Conservation (phyloP, 2,888 invertebrate species). For the Archaeoteleia sp. region DNA sequence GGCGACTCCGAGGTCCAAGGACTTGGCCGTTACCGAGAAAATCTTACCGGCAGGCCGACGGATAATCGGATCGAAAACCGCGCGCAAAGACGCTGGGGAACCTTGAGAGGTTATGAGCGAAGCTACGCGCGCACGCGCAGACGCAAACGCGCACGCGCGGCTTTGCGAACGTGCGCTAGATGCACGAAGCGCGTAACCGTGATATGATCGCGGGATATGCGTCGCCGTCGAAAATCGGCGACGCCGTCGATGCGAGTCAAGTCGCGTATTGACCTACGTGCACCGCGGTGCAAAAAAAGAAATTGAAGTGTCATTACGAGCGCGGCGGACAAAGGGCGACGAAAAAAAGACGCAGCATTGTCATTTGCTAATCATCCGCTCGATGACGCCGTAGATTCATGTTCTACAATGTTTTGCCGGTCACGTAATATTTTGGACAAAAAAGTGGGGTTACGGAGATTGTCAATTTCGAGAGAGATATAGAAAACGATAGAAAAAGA, state of each 20-base stretch:
- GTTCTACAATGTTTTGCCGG: constrained; percentile 39
- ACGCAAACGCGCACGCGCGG: constrained; percentile 17
- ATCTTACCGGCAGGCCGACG: constrained; percentile 60
- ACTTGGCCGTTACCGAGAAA: constrained; percentile 71
- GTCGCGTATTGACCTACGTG: constrained; percentile 24
- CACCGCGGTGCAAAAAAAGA: constrained; percentile 30
- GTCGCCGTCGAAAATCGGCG: no score
- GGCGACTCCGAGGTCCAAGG: constrained; percentile 70
- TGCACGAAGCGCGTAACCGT: constrained; percentile 17
- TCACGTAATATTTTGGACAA: constrained; percentile 20
- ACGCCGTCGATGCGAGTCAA: constrained; percentile 4
- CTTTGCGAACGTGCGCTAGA: constrained; percentile 23
- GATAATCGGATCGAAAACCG: constrained; percentile 53
- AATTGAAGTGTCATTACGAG: constrained; percentile 43
- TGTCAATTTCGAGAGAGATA: no score
- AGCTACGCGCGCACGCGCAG: constrained; percentile 23
- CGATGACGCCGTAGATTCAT: constrained; percentile 47
- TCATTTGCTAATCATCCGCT: constrained; percentile 50
- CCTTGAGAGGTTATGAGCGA: constrained; percentile 23
- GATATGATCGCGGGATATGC: no score
- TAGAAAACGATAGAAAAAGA: no score
- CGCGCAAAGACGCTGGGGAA: constrained; percentile 32
- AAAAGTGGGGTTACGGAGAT: constrained; percentile 23
- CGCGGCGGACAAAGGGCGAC: constrained; percentile 32
- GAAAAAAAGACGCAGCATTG: constrained; percentile 50